Base-by-base conservation (phyloP, 2,797 vertebrate species). In the Phoeniculus purpureus region DNA sequence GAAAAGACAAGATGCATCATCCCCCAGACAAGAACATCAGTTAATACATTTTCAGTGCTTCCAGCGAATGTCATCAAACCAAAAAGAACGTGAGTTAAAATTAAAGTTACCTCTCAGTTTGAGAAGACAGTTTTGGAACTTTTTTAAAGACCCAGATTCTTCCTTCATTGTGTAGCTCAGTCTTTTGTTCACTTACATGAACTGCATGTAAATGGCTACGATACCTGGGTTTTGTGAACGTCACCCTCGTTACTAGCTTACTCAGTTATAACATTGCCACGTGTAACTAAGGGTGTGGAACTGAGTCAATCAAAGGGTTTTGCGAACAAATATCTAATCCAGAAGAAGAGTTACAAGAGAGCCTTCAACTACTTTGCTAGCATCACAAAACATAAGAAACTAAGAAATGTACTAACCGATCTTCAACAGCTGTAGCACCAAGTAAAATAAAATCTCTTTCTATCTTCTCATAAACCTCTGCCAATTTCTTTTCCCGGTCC, bases 381-480 rank as follows among this genome's bases (percentile, higher is more conserved):
- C 20, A 85, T 20, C 22, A 47, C 6, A 48, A 13, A 90, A 74
- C 23, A 9, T 10, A 85, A 62, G 26, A 89, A 87, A 51, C 17
- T 60, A 79, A 75, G 27, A 79, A 83, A 64, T 6, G 6, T 66
- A 90, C 97, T 85, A 81, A 99, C 99, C 98, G 98, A 97, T 99
- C 99, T 97, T 99, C 99, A 16, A 99, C 99, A 15, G 99, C 99
- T 1, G 99, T 99, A 91, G 99, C 99, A 76, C 99, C 99, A 60
- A 99, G 98, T 94, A 99, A 98, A 68, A 98, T 97, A 52, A 99
- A 98, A 79, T 98, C 98, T 32, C 92, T 98, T 97, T 99, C 99
- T 23, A 99, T 98, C 52, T 98, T 85, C 94, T 99, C 99, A 12
- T 99, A 99, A 9, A 98, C 98, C 95, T 99, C 99, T 1, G 98